Percentiles rank a stretch among this genome's conserved stretches.
These are phyloP conservation scores for Rotaria socialis DNA, from an alignment of 2,888 invertebrate species.

Conservation along the genomic window DNA sequence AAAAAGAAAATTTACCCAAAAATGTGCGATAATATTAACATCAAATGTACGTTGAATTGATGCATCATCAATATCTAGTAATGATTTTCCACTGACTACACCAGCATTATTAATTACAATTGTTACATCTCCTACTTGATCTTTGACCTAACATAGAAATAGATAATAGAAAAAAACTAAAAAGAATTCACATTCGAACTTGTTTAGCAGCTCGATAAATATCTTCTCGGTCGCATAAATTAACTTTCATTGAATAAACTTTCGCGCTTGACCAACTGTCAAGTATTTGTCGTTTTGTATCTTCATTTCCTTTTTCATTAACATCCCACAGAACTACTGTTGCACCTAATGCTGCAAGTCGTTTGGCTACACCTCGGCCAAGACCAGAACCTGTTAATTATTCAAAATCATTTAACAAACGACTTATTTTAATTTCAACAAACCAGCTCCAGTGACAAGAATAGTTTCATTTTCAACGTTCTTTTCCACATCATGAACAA, in stretches of 20 bases:
- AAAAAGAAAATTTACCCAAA: constrained; percentile 70
- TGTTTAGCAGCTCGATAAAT: constrained; percentile 52
- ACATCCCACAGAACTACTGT: constrained; percentile 57
- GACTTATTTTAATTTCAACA: background rate
- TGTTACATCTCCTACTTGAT: constrained; percentile 74
- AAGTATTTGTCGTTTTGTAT: constrained; percentile 51
- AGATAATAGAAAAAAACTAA: no score
- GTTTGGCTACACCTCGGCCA: constrained; percentile 54
- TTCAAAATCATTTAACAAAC: no score
- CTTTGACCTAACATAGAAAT: constrained; percentile 47
- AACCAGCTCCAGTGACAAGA: constrained; percentile 43
- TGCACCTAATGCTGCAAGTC: constrained; percentile 55
- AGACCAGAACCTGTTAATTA: constrained; percentile 54
- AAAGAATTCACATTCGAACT: background rate
- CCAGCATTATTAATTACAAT: constrained; percentile 86
- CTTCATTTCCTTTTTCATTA: constrained; percentile 52
- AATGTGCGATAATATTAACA: constrained; percentile 80
- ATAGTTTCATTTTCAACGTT: constrained; percentile 35
- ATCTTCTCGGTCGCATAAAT: constrained; percentile 53
- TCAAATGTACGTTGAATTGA: constrained; percentile 79
- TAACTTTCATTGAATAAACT: constrained; percentile 52
- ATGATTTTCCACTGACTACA: constrained; percentile 72
- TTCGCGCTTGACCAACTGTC: constrained; percentile 48
- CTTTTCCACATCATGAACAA: background rate
- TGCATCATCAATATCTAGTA: constrained; percentile 77